phyloP scores from a whole-genome alignment of 2,888 invertebrate genomes.

The Dendrolimus pini region DNA sequence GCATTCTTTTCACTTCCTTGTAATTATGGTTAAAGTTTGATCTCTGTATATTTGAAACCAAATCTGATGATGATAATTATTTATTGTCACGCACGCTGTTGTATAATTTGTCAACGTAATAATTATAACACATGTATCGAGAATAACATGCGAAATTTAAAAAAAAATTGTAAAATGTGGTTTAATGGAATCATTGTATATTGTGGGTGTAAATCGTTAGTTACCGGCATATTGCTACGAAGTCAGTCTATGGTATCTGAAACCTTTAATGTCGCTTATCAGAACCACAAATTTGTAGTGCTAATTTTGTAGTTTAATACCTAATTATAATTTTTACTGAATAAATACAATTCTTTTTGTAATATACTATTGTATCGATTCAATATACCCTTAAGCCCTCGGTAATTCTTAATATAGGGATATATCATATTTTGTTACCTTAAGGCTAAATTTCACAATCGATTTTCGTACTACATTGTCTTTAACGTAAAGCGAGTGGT shows the following conservation, averaged over 20 bases:
- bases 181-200: slow-evolving; percentile 23
- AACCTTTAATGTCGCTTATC: slow-evolving; percentile 30
- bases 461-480: no score
- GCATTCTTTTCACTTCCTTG: slow-evolving; percentile 56
- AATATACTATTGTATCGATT: slow-evolving; percentile 46
- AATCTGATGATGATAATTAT: slow-evolving; percentile 57
- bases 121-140: slow-evolving; percentile 22
- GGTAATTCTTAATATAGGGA: slow-evolving; percentile 6
- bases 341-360: slow-evolving; percentile 54
- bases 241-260: slow-evolving; percentile 15
- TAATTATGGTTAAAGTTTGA: slow-evolving; percentile 46
- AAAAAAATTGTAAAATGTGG: slow-evolving; percentile 6
- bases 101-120: no score
- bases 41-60: slow-evolving; percentile 65
- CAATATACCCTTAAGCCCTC: slow-evolving; percentile 31
- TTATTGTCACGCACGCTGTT: slow-evolving; percentile 17
- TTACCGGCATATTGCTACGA: slow-evolving; percentile 31
- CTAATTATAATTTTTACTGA: slow-evolving; percentile 52
- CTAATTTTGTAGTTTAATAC: slow-evolving; percentile 53
- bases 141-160: slow-evolving; percentile 2
- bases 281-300: slow-evolving; percentile 42
- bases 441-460: no score
- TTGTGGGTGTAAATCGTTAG: slow-evolving; percentile 37
- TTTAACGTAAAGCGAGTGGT: no score
- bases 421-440: slow-evolving; percentile 1